A percentile compares a stretch with the other conserved stretches of the same genome.
Conservation (phyloP, 2,113 vertebrate species). For the Chaetorhynchus papuensis region DNA sequence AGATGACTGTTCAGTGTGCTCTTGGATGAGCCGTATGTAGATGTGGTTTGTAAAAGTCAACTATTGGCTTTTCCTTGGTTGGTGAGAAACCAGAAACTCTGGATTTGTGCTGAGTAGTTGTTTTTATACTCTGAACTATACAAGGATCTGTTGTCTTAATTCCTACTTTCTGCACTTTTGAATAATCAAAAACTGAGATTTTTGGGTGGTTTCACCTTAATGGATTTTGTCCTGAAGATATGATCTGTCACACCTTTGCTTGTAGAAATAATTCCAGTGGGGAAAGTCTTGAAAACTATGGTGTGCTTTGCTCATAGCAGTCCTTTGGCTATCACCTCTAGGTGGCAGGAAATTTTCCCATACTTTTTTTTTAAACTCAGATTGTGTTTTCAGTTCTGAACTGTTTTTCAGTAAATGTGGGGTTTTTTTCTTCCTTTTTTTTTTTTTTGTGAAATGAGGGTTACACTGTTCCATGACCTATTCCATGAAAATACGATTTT, state of each 20-base stretch:
- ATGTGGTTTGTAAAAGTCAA: neutral
- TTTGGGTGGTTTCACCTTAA: neutral
- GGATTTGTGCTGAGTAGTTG: neutral
- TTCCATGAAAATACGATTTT: neutral
- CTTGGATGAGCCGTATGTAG: neutral
- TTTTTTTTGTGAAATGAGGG: neutral
- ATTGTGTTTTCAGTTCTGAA: neutral
- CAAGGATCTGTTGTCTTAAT: neutral
- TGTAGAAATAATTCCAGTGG: neutral
- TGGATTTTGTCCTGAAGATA: neutral
- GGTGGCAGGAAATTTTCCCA: neutral
- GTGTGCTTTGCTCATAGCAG: neutral
- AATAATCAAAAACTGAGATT: neutral
- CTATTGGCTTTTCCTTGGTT: neutral
- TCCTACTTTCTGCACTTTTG: neutral
- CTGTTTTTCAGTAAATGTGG: neutral
- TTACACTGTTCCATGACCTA: neutral
- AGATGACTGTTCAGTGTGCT: neutral
- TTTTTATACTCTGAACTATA: neutral
- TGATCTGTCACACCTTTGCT: neutral
- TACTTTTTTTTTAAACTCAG: neutral
- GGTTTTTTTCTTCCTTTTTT: neutral
- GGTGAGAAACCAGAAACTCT: neutral
- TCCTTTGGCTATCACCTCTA: neutral
- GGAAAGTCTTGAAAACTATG: neutral